A percentile compares a stretch with the other conserved stretches of the same genome.
These are phyloP conservation scores for Idaea straminata DNA, from an alignment of 2,888 invertebrate genomes.

Conservation along the genomic window DNA sequence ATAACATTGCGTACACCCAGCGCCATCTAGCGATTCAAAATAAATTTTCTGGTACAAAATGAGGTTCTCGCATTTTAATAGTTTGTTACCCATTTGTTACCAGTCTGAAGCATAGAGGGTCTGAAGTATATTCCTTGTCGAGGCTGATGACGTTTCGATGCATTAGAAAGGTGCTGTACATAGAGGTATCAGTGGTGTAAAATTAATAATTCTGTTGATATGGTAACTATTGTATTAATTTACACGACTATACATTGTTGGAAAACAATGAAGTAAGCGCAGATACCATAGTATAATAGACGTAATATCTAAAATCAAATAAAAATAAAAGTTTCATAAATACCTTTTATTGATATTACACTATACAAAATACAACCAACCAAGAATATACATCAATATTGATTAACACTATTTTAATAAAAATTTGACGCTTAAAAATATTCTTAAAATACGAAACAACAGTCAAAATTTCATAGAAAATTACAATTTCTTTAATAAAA, in stretches of 20 bases:
- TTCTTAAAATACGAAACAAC: neutral
- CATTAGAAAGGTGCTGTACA: no score
- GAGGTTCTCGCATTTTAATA: neutral
- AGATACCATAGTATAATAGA: neutral
- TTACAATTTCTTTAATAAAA: no score
- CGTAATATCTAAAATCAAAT: neutral
- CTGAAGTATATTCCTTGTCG: no score
- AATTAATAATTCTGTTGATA: no score
- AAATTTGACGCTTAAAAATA: neutral
- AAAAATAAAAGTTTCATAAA: neutral
- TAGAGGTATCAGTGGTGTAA: no score
- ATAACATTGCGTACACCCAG: neutral
- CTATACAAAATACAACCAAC: neutral
- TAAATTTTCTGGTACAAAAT: neutral
- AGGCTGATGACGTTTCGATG: no score
- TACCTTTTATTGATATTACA: neutral
- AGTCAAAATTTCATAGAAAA: neutral
- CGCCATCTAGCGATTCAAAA: conserved; percentile 6
- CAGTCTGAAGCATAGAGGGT: no score
- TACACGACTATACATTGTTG: no score
- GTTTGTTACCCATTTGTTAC: neutral
- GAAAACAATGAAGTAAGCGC: no score
- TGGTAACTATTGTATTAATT: no score
- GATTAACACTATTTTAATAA: conserved; percentile 1
- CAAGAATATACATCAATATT: neutral